Conservation (phyloP, 2,888 invertebrate species). For the Hedychridium roseum region DNA sequence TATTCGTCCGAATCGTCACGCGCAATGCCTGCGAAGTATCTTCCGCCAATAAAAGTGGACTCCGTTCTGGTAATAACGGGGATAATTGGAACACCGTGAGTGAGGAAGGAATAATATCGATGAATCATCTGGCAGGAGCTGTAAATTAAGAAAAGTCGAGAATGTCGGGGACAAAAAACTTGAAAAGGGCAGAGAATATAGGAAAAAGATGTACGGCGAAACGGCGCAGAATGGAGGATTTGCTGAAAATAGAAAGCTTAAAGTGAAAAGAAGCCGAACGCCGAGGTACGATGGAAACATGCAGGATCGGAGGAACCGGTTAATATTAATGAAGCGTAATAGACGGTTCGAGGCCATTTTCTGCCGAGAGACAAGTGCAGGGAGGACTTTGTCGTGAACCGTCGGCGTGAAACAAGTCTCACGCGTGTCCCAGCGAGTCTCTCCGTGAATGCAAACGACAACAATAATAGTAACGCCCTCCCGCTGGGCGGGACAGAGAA, state of each 20-base stretch:
- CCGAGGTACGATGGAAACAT: no score
- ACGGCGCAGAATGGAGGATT: not conserved
- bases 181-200: not conserved
- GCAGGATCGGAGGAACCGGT: no score
- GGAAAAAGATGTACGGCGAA: not conserved
- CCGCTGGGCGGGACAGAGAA: conserved; percentile 29
- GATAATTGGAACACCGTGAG: no score
- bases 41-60: no score
- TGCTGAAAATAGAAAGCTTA: no score
- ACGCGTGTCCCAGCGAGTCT: conserved; percentile 20
- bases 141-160: conserved; percentile 1
- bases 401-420: conserved; percentile 24
- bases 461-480: conserved; percentile 35
- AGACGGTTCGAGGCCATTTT: conserved; percentile 19
- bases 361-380: conserved; percentile 6
- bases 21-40: conserved; percentile 21
- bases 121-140: not conserved
- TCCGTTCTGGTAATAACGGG: no score
- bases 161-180: not conserved
- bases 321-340: conserved; percentile 14
- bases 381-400: conserved; percentile 19
- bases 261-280: no score
- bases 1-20: conserved; percentile 20
- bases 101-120: not conserved
- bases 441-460: conserved; percentile 25